Conservation (phyloP, 2,888 invertebrate genomes). For the Ferrisia virgata region DNA sequence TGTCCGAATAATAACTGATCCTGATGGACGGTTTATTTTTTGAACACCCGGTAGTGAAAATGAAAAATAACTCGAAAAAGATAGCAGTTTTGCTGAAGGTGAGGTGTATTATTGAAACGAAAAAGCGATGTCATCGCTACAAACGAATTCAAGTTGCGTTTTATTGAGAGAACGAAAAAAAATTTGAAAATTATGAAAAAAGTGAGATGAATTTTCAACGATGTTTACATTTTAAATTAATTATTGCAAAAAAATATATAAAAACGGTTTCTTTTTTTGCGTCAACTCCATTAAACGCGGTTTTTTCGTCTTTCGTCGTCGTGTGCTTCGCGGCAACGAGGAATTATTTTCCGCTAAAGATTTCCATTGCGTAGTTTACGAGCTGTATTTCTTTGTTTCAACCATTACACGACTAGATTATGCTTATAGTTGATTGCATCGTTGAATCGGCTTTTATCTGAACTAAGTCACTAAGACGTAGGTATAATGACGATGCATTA, state of each 20-base stretch:
- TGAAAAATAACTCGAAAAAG: not conserved
- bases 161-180: not conserved
- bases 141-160: not conserved
- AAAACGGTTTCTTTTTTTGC: not conserved
- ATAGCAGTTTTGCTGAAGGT: not conserved
- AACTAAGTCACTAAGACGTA: not conserved
- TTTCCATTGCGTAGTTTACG: not conserved
- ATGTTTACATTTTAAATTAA: slow-evolving; percentile 7
- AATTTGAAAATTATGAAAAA: not conserved
- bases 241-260: not conserved
- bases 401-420: not conserved
- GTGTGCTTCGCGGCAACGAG: not conserved
- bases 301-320: not conserved
- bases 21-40: not conserved
- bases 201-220: not conserved
- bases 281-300: not conserved
- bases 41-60: not conserved
- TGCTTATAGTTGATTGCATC: not conserved
- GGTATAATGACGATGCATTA: not conserved
- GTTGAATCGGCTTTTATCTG: not conserved
- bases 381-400: not conserved
- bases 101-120: not conserved
- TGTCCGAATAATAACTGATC: too few species aligned
- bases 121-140: not conserved
- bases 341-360: not conserved